Evolutionary conservation across 53 echinoderm and acorn worm genomes (phyloP).

Genomic region (Echinarachnius parma): DNA sequence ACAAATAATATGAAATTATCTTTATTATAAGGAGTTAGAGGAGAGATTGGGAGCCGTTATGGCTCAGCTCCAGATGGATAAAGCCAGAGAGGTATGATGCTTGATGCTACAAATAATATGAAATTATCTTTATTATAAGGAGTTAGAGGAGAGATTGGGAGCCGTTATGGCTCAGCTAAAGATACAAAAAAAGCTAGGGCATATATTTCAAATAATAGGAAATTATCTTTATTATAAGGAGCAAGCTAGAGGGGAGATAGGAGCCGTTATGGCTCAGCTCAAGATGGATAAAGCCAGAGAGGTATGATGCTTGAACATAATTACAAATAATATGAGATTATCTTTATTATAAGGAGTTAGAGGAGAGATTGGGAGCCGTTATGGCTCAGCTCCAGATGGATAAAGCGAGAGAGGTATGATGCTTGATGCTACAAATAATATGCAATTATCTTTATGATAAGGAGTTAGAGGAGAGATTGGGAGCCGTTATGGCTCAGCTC

Average conservation of each 20-base stretch:
- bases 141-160: constrained; percentile 84
- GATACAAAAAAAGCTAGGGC: constrained; percentile 90
- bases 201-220: no score
- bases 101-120: no score
- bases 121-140: no score
- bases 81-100: constrained; percentile 96
- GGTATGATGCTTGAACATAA: no score
- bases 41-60: constrained; percentile 84
- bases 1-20: no score
- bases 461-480: no score
- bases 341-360: constrained; percentile 82
- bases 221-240: no score
- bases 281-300: constrained; percentile 96
- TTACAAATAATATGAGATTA: no score
- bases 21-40: constrained; percentile 84
- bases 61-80: constrained; percentile 91
- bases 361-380: constrained; percentile 81
- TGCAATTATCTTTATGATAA: no score
- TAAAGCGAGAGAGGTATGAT: constrained; percentile 95
- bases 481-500: no score
- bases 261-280: constrained; percentile 85
- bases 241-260: constrained; percentile 87
- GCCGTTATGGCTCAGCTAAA: constrained; percentile 90
- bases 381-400: constrained; percentile 93
- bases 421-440: no score